Base-by-base conservation (phyloP, 2,113 vertebrate genomes). In the Herpailurus yagouaroundi region DNA sequence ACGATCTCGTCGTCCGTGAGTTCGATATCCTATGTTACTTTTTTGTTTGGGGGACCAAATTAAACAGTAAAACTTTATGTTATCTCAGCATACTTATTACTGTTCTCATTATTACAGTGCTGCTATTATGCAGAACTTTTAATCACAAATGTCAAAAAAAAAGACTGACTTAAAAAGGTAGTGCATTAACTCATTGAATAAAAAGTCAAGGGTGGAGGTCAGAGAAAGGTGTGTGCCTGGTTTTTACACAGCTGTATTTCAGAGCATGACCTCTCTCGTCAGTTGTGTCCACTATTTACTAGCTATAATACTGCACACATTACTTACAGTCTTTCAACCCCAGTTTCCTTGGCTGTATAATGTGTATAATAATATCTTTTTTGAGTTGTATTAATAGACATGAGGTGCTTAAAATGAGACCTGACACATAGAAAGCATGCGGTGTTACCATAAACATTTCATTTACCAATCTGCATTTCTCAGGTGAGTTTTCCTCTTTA, bases 241-340 rank as follows among this genome's bases (percentile, higher is more conserved):
- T 10, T 80, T 77, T 55, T 57, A 33, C 52, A 45, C 16, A 73
- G 31, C 31, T 7, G 3, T 23, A 10, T 74, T 94, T 25, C 27
- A 29, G 36, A 31, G 2, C 5, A 0, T 25, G 31, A 7, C 14
- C 41, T 33, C 52, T 55, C 5, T 71, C 8, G 1, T 13, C 27
- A 18, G 2, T 13, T 13, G 2, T n/a, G 8, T 25, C 15, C 29
- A 0, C 9, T 27, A 16, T 60, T 89, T 15, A 18, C 18, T 33
- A 12, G 27, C 14, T 16, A 0, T 18, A 3, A 25, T 31, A 11
- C 33, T 33, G 0, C 1, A n/a, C 7, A 23, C 7, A 11, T 60
- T 52, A 50, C 36, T 57, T 73, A 64, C 41, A n/a, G 25, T 1
- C 16, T 50, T 41, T 15, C 18, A n/a, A 18, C 21, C 73, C 48